Evolutionary conservation across 2,888 invertebrate genomes (phyloP).

Genomic region (Toxonevra muliebris): DNA sequence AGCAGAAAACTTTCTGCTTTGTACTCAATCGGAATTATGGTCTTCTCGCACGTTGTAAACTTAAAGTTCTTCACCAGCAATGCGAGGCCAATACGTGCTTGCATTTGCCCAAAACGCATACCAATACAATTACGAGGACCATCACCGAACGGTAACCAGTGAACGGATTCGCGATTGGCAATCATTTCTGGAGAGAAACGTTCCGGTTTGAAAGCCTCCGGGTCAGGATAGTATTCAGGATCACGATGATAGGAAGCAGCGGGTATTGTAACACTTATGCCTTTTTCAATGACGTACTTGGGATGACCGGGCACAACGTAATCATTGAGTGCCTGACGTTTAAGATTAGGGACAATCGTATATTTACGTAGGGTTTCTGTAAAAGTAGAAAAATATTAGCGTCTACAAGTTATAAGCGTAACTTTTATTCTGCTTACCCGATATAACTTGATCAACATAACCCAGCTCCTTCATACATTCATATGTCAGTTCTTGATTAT

Average conservation of each 20-base stretch:
- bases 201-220: slow-evolving; percentile 71
- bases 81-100: slow-evolving; percentile 51
- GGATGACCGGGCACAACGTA: slow-evolving; percentile 67
- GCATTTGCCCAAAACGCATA: slow-evolving; percentile 59
- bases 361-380: slow-evolving; percentile 69
- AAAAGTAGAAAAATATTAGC: neutral
- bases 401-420: neutral
- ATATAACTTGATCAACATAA: slow-evolving; percentile 54
- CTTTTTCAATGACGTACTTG: slow-evolving; percentile 66
- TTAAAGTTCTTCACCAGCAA: slow-evolving; percentile 51
- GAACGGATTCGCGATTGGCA: slow-evolving; percentile 64
- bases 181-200: slow-evolving; percentile 70
- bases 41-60: slow-evolving; percentile 46
- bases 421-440: slow-evolving; percentile 45
- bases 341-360: slow-evolving; percentile 67
- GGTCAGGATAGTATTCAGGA: slow-evolving; percentile 66
- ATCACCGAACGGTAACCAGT: slow-evolving; percentile 60
- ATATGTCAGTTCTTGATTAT: slow-evolving; percentile 51
- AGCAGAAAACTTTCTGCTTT: slow-evolving; percentile 42
- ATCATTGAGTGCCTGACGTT: slow-evolving; percentile 67
- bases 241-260: slow-evolving; percentile 69
- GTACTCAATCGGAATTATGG: slow-evolving; percentile 47
- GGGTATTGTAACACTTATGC: slow-evolving; percentile 48
- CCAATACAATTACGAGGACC: slow-evolving; percentile 61
- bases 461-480: slow-evolving; percentile 55